Conservation (phyloP, 2,888 invertebrate species). For the Blastobasis lacticolella region DNA sequence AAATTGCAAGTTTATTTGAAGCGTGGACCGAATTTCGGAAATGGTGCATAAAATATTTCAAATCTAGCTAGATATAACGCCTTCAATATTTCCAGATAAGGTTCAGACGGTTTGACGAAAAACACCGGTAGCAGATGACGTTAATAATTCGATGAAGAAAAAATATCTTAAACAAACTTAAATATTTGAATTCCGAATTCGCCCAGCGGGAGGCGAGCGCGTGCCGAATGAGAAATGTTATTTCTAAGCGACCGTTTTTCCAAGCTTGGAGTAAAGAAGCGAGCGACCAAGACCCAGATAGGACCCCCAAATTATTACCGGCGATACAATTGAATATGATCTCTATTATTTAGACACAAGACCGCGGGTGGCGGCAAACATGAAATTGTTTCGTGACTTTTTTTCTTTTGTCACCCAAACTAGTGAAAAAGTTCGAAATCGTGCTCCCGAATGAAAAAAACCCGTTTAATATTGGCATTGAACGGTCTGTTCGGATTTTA, state of each 20-base stretch:
- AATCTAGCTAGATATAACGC: no score
- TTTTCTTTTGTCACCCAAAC: slow-evolving; percentile 63
- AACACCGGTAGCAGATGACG: neutral
- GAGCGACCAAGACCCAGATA: slow-evolving; percentile 57
- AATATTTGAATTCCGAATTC: slow-evolving; percentile 33
- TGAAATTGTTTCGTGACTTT: slow-evolving; percentile 23
- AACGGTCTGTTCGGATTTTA: slow-evolving; percentile 46
- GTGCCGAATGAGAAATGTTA: slow-evolving; percentile 46
- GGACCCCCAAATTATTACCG: slow-evolving; percentile 9
- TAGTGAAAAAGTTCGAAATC: slow-evolving; percentile 65
- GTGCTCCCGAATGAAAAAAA: slow-evolving; percentile 53
- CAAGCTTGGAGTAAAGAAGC: slow-evolving; percentile 43
- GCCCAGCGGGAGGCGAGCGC: slow-evolving; percentile 43
- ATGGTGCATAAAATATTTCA: no score
- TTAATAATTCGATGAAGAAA: neutral
- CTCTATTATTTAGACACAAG: slow-evolving; percentile 28
- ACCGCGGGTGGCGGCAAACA: slow-evolving; percentile 15
- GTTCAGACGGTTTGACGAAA: neutral
- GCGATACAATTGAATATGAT: slow-evolving; percentile 22
- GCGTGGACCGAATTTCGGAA: no score
- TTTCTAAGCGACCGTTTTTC: slow-evolving; percentile 46
- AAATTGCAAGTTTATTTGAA: no score
- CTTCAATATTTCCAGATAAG: no score
- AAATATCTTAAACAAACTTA: neutral
- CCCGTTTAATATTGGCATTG: slow-evolving; percentile 67